Conservation (phyloP, 1,140 invertebrate genomes). For the Drosophila pallidifrons region DNA sequence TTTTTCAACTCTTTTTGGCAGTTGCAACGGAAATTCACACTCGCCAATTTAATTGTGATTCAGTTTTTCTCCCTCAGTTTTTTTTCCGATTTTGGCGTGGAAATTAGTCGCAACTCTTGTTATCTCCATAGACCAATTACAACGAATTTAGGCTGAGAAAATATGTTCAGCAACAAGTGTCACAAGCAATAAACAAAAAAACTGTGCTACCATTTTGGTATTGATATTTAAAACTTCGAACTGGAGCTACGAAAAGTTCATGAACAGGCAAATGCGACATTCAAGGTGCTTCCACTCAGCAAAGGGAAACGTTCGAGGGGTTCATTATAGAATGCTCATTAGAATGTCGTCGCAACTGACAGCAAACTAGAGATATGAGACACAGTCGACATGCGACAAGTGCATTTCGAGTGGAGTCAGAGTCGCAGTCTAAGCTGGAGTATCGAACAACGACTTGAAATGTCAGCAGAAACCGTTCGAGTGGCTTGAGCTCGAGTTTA, state of each 20-base stretch:
- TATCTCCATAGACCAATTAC: conserved; percentile 34
- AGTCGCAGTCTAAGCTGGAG: not conserved
- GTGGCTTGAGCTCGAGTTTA: not conserved
- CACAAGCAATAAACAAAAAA: not conserved
- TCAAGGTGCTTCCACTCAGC: conserved; percentile 32
- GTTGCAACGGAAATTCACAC: conserved; percentile 75
- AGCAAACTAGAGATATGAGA: conserved; percentile 55
- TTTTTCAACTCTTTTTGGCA: conserved; percentile 28
- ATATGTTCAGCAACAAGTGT: conserved; percentile 1
- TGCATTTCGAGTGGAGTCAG: conserved; percentile 34
- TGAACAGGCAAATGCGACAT: conserved; percentile 54
- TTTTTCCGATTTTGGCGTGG: conserved; percentile 40
- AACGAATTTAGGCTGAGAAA: conserved; percentile 48
- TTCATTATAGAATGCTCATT: conserved; percentile 56
- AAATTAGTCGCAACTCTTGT: conserved; percentile 55
- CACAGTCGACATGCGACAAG: conserved; percentile 53
- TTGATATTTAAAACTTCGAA: conserved; percentile 68
- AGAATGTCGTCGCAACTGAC: conserved; percentile 72
- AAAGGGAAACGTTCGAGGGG: conserved; percentile 1
- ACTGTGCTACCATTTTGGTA: not conserved
- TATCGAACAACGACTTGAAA: conserved; percentile 17
- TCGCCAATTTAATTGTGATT: conserved; percentile 72
- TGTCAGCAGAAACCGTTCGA: conserved; percentile 30
- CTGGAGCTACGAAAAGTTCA: conserved; percentile 69
- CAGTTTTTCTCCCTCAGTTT: conserved; percentile 19